Conservation (phyloP, 2,888 invertebrate species). For the Idaea straminata region DNA sequence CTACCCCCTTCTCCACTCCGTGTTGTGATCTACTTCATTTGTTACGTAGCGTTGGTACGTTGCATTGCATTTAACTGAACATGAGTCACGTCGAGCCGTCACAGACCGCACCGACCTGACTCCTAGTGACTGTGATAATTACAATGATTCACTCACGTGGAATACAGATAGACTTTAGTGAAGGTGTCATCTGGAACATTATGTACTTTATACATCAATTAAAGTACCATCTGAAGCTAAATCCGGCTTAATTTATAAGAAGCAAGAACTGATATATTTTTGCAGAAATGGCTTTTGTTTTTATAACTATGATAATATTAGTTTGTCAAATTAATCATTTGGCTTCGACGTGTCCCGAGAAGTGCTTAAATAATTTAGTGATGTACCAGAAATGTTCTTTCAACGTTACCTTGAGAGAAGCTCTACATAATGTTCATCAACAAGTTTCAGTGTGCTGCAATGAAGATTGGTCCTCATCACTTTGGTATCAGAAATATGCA, state of each 20-base stretch:
- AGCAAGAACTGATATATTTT: constrained; percentile 28
- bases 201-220: constrained; percentile 51
- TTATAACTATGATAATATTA: constrained; percentile 59
- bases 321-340: constrained; percentile 59
- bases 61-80: constrained; percentile 30
- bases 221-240: constrained; percentile 58
- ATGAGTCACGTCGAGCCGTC: constrained; percentile 51
- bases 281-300: constrained; percentile 63
- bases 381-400: constrained; percentile 60
- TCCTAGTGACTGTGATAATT: constrained; percentile 56
- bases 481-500: constrained; percentile 46
- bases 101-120: constrained; percentile 47
- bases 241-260: constrained; percentile 56
- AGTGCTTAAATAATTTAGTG: constrained; percentile 48
- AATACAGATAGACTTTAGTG: constrained; percentile 45
- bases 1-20: constrained; percentile 19
- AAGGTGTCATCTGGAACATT: constrained; percentile 47
- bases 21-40: constrained; percentile 22
- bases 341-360: constrained; percentile 54
- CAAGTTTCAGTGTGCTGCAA: constrained; percentile 55
- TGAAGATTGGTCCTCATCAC: constrained; percentile 39
- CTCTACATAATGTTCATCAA: constrained; percentile 43
- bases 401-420: constrained; percentile 59
- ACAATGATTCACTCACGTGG: constrained; percentile 54
- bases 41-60: constrained; percentile 20